Conservation (phyloP, 2,797 vertebrate genomes). For the Helostoma temminkii region DNA sequence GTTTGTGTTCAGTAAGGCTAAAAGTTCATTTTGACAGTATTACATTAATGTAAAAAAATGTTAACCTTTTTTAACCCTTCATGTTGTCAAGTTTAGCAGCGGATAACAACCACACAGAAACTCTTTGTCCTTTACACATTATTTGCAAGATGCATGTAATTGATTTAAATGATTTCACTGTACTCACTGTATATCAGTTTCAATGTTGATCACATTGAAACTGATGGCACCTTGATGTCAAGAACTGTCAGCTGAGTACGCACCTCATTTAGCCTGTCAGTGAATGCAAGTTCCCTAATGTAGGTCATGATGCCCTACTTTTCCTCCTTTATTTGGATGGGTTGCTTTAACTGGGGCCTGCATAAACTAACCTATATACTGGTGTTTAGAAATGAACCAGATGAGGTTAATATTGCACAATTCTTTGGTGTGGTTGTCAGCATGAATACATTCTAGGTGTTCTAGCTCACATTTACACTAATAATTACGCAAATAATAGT, state of each 20-base stretch:
- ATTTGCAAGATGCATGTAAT: background rate
- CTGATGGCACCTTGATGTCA: constrained; percentile 23
- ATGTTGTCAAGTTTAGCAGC: background rate
- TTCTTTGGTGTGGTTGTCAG: constrained; percentile 46
- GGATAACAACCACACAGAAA: background rate
- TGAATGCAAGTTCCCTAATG: constrained; percentile 56
- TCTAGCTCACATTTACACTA: constrained; percentile 7
- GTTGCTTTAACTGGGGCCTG: constrained; percentile 54
- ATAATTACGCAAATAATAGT: constrained; percentile 18
- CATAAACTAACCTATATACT: constrained; percentile 73
- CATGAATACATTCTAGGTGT: constrained; percentile 14
- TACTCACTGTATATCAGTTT: constrained; percentile 2
- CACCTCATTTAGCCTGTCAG: constrained; percentile 35
- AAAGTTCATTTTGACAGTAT: constrained; percentile 2
- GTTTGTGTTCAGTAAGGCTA: constrained; percentile 25
- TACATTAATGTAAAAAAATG: background rate
- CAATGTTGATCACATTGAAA: constrained; percentile 5
- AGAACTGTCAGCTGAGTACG: constrained; percentile 11
- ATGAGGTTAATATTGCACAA: constrained; percentile 58
- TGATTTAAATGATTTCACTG: background rate
- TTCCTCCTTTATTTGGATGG: constrained; percentile 52
- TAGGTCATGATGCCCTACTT: constrained; percentile 77
- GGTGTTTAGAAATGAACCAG: constrained; percentile 59
- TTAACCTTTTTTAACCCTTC: background rate
- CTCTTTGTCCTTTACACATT: background rate